These are phyloP conservation scores for Himalopsyche phryganea DNA, from an alignment of 1,140 invertebrate genomes.

Conservation along the genomic window DNA sequence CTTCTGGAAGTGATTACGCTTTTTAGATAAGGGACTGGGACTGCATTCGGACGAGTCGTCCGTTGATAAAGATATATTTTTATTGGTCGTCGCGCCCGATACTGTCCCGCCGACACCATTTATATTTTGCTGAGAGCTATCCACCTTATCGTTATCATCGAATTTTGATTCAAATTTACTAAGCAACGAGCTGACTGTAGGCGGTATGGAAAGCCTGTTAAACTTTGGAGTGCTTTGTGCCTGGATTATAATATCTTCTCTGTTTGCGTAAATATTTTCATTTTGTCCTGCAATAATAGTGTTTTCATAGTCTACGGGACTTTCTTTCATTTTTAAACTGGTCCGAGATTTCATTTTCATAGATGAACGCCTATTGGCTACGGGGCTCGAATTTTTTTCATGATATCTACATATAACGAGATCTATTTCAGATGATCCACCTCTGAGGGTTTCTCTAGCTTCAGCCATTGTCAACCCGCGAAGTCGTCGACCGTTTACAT, in stretches of 20 bases:
- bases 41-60: slow-evolving; percentile 30
- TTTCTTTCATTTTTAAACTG: slow-evolving; percentile 55
- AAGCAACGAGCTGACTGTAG: slow-evolving; percentile 10
- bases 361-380: slow-evolving; percentile 34
- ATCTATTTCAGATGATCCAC: slow-evolving; percentile 66
- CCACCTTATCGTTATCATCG: slow-evolving; percentile 38
- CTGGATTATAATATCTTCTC: slow-evolving; percentile 36
- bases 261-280: slow-evolving; percentile 47
- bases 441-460: slow-evolving; percentile 67
- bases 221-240: slow-evolving; percentile 37
- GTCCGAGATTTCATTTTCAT: slow-evolving; percentile 39
- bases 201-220: slow-evolving; percentile 31
- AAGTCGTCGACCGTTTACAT: slow-evolving; percentile 74
- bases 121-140: slow-evolving; percentile 26
- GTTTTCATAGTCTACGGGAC: slow-evolving; percentile 67
- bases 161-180: slow-evolving; percentile 17
- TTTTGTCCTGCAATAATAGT: slow-evolving; percentile 53
- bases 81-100: slow-evolving; percentile 34
- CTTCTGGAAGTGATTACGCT: slow-evolving; percentile 57
- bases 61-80: slow-evolving; percentile 17
- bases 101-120: slow-evolving; percentile 37
- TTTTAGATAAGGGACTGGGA: slow-evolving; percentile 36
- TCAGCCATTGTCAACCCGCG: slow-evolving; percentile 72
- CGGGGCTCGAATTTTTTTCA: slow-evolving; percentile 37
- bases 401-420: slow-evolving; percentile 63